phyloP scores from a whole-genome alignment of 2,113 vertebrate genomes.

The Nycticebus coucang region DNA sequence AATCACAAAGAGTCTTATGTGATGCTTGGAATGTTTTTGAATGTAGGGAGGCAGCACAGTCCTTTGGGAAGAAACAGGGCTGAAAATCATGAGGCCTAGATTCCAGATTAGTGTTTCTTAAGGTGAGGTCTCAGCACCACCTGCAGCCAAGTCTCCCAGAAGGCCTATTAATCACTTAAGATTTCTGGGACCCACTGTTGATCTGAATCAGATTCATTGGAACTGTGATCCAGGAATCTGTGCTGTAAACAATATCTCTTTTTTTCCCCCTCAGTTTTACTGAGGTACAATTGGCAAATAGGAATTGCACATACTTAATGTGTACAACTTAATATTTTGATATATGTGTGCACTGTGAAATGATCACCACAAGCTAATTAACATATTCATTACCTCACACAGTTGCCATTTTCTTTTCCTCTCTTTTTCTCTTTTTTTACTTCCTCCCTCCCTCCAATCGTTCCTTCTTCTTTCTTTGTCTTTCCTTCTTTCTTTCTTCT shows the following conservation, averaged over 20 bases:
- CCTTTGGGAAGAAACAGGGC: conserved; percentile 39
- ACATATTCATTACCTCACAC: not conserved
- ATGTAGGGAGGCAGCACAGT: not conserved
- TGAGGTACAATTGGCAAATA: not conserved
- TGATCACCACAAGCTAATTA: not conserved
- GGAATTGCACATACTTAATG: not conserved
- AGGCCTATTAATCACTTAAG: not conserved
- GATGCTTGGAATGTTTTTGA: conserved; percentile 10
- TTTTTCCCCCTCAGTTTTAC: not conserved
- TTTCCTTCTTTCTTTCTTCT: too few relatives aligned
- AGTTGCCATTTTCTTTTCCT: too few relatives aligned
- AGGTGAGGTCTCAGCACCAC: conserved; percentile 17
- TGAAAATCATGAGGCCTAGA: not conserved
- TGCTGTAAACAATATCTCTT: not conserved
- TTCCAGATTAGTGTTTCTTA: conserved; percentile 21
- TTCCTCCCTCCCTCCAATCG: not conserved
- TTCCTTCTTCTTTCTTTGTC: too few relatives aligned
- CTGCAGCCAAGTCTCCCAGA: not conserved
- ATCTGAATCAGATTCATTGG: not conserved
- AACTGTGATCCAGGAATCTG: not conserved
- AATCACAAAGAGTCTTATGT: conserved; percentile 18
- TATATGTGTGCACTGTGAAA: not conserved
- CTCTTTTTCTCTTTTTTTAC: not conserved
- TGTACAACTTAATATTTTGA: not conserved
- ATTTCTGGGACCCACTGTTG: not conserved